phyloP scores from a whole-genome alignment of 1,140 invertebrate genomes.

The Apocrypta bakeri region DNA sequence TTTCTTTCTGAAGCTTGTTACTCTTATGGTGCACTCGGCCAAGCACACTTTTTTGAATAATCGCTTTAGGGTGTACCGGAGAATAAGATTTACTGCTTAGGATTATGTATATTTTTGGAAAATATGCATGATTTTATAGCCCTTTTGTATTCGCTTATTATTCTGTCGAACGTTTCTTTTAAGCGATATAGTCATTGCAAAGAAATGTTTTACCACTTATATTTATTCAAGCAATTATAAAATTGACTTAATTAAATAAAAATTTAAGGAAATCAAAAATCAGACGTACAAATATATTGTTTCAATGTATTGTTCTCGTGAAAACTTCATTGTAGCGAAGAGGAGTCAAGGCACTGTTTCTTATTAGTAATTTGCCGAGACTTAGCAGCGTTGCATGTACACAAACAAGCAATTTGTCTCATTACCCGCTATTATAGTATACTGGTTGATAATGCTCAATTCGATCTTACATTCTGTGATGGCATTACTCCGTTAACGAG shows the following conservation, averaged over 20 bases:
- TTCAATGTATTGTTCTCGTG: no score
- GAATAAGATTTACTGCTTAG: neutral
- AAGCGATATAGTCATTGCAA: no score
- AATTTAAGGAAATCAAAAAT: no score
- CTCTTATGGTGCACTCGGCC: neutral
- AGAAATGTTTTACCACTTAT: no score
- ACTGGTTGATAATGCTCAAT: no score
- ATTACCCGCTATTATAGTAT: neutral
- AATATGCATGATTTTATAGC: neutral
- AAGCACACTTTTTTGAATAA: neutral
- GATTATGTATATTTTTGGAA: neutral
- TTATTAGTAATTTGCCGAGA: neutral
- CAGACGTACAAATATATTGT: no score
- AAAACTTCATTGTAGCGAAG: no score
- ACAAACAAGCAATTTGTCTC: neutral
- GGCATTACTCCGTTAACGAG: neutral
- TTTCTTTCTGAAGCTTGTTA: neutral
- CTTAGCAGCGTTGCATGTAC: neutral
- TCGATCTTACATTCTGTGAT: neutral
- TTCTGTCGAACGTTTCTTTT: neutral
- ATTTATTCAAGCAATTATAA: no score
- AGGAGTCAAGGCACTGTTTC: no score
- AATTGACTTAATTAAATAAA: no score
- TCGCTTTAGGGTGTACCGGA: neutral
- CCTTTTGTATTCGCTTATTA: neutral